Conservation (phyloP, 2,113 vertebrate genomes). For the Podocnemis expansa region DNA sequence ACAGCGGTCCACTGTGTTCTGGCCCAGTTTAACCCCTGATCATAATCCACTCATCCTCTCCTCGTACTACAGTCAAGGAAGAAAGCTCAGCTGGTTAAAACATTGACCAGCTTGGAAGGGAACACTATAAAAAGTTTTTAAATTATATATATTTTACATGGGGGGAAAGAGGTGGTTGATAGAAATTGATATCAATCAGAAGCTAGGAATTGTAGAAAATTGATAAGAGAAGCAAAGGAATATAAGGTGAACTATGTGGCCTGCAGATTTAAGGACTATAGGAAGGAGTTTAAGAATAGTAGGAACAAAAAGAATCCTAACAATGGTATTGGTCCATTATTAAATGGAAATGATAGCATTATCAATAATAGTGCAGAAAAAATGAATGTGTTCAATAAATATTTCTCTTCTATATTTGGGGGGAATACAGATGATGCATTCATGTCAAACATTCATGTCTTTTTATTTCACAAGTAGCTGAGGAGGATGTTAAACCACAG, state of each 20-base stretch:
- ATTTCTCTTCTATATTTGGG: too few species aligned
- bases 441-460: not conserved
- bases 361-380: not conserved
- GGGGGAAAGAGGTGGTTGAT: not conserved
- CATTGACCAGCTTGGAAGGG: not conserved
- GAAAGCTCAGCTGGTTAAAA: not conserved
- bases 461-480: not conserved
- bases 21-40: too few species aligned
- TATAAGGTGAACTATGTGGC: not conserved
- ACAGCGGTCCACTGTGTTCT: too few species aligned
- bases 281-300: too few species aligned
- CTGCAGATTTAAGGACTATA: too few species aligned
- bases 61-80: not conserved
- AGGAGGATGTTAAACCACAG: not conserved
- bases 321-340: not conserved
- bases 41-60: not conserved
- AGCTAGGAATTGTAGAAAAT: not conserved
- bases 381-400: too few species aligned
- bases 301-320: not conserved
- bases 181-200: not conserved
- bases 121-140: not conserved
- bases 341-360: not conserved
- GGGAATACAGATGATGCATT: not conserved
- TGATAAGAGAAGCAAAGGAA: not conserved
- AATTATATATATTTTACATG: not conserved